These are phyloP conservation scores for Ascidia mentula DNA, from an alignment of 23 tunicate species.

Conservation along the genomic window DNA sequence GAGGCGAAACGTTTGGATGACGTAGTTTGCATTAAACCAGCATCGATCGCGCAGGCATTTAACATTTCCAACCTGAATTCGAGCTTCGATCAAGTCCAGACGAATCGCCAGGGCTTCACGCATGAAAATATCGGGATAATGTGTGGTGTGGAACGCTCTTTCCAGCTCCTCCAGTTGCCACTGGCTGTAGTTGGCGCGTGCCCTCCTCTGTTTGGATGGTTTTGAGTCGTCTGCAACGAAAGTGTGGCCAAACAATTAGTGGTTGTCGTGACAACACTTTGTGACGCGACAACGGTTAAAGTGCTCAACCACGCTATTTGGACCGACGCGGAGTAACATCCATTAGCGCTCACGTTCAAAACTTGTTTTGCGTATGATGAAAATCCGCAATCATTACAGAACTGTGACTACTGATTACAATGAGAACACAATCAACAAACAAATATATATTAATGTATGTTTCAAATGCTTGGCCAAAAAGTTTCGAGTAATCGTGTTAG, in stretches of 20 bases:
- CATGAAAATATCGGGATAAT: conserved; percentile 97
- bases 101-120: conserved; percentile 91
- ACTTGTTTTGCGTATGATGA: no score
- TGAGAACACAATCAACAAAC: no score
- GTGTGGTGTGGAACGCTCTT: conserved; percentile 95
- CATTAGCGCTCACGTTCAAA: no score
- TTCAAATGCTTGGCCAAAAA: no score
- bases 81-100: conserved; percentile 89
- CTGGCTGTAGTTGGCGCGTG: conserved; percentile 97
- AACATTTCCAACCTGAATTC: conserved; percentile 89
- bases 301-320: not conserved
- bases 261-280: not conserved
- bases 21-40: no score
- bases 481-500: no score
- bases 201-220: conserved; percentile 84
- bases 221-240: conserved; percentile 45
- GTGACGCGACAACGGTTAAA: not conserved
- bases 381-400: no score
- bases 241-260: conserved; percentile 7
- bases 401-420: no score
- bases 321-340: not conserved
- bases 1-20: no score
- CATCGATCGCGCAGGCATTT: no score
- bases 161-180: conserved; percentile 98
- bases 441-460: no score